Percentiles rank a stretch among this genome's conserved stretches.
Evolutionary conservation across 2,797 vertebrate species (phyloP).

Genomic region (Macropodus opercularis): DNA sequence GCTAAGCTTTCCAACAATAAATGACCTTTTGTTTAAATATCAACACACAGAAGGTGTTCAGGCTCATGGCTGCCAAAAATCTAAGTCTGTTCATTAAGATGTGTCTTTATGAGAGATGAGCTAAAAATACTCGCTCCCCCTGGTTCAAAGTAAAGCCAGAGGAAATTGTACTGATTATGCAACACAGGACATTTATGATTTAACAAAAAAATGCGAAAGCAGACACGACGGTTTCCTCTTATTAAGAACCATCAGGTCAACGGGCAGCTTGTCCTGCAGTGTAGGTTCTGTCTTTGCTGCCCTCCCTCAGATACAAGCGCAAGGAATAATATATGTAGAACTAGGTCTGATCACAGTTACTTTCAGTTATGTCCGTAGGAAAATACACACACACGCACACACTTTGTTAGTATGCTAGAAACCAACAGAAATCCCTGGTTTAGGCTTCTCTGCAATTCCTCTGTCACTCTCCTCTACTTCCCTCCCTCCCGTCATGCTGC

Average conservation of each 20-base stretch:
- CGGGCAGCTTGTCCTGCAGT: no score
- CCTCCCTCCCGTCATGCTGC: not conserved
- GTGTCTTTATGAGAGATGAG: slow-evolving; percentile 26
- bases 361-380: no score
- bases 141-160: slow-evolving; percentile 17
- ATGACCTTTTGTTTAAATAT: slow-evolving; percentile 76
- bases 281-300: no score
- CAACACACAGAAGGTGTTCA: slow-evolving; percentile 71
- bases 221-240: not conserved
- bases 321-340: no score
- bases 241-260: no score
- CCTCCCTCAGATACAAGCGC: no score
- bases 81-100: slow-evolving; percentile 31
- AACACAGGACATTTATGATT: not conserved
- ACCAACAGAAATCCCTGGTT: no score
- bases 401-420: no score
- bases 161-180: slow-evolving; percentile 1
- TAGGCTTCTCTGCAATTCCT: not conserved
- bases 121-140: slow-evolving; percentile 25
- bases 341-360: no score
- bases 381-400: no score
- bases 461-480: not conserved
- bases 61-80: slow-evolving; percentile 51
- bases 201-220: not conserved
- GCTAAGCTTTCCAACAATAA: slow-evolving; percentile 63